Evolutionary conservation across 92 coral and sea anemone genomes (phyloP).

Genomic region (Zoanthus sociatus): DNA sequence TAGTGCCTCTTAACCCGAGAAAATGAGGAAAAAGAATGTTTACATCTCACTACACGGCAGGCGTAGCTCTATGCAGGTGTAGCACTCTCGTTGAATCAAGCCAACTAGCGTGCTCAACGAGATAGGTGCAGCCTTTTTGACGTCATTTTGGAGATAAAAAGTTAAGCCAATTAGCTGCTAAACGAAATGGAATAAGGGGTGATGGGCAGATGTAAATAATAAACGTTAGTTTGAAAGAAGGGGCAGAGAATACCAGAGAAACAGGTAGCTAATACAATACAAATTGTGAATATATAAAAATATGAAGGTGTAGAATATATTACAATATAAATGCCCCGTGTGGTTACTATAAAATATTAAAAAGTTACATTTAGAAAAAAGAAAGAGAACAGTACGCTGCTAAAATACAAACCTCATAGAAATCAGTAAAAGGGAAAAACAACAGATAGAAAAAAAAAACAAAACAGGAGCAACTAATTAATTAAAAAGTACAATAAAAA

Average conservation of each 20-base stretch:
- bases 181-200: background rate
- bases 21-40: too few species aligned
- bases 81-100: slow-evolving; percentile 2
- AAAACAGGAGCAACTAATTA: too few species aligned
- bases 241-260: background rate
- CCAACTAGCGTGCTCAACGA: slow-evolving; percentile 9
- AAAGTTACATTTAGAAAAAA: too few species aligned
- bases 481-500: too few species aligned
- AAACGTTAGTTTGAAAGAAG: background rate
- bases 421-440: too few species aligned
- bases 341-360: background rate
- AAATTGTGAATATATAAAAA: too few species aligned
- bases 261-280: background rate
- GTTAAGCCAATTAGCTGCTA: slow-evolving; percentile 1
- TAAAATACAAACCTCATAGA: too few species aligned
- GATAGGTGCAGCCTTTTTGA: background rate
- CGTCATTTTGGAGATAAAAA: background rate
- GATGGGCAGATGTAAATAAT: background rate
- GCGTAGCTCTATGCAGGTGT: background rate
- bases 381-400: too few species aligned
- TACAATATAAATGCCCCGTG: background rate
- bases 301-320: background rate
- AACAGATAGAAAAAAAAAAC: too few species aligned
- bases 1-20: too few species aligned
- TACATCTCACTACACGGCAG: background rate